Base-by-base conservation (phyloP, 2,888 invertebrate species). In the Oxystoma pomonae region DNA sequence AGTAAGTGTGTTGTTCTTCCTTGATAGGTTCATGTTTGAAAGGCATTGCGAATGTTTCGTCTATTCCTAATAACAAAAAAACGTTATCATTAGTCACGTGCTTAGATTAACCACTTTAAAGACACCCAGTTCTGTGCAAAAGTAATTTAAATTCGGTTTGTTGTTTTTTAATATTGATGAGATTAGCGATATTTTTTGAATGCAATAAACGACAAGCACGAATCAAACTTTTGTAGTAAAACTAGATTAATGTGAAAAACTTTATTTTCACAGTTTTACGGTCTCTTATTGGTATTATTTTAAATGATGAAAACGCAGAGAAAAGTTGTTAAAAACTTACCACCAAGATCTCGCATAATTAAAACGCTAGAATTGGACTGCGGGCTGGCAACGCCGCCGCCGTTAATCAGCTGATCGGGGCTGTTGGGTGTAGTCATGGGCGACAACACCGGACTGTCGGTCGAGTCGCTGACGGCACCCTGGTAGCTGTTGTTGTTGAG, bases 1-100 rank as follows among this genome's bases (percentile, higher is more conserved):
- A 65, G 74, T 80, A 81, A 12, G 79, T 78, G 61, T 81, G 78
- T 58, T 77, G 75, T 69, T 83, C 83, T 71, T 84, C 83, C 62
- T 83, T 74, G 55, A 81, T 80, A 1, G 84, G 84, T 71, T 85
- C 85, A 67, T 84, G 83, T 70, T 85, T 85, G 71, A 85, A 85
- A 62, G 81, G 75, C 62, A 78, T 73, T 63, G 76, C 76, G 64
- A 81, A 80, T 3, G 70, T 55, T 12, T 79, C 79, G 19, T 79
- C 78, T 61, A 82, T 78, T 1, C 79, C 77, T 35, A 12, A 35
- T n/a, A n/a, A n/a, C n/a, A n/a, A n/a, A n/a, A n/a, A n/a, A n/a
- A n/a, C n/a, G n/a, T n/a, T n/a, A n/a, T n/a, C n/a, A n/a, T n/a
- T n/a, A n/a, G n/a, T n/a, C n/a, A n/a, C n/a, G n/a, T n/a, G n/a